Base-by-base conservation (phyloP, 2,797 vertebrate genomes). In the Microctenopoma lineatum region DNA sequence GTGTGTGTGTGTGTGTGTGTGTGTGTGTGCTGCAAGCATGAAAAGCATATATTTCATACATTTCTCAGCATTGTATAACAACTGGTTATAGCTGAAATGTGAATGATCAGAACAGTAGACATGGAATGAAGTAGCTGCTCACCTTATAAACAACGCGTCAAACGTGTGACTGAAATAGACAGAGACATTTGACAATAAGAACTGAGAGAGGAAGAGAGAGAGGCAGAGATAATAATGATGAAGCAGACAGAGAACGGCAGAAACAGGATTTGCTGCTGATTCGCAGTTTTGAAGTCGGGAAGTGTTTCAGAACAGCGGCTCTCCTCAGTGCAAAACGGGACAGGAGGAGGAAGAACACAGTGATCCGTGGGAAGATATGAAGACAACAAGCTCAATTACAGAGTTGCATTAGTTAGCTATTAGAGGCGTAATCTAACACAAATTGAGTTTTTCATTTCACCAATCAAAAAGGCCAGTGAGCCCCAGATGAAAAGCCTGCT, bases 241-340 rank as follows among this genome's bases (percentile, higher is more conserved):
- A 32, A 32, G 29, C 29, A 32, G 29, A 32, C 29, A 53, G 26
- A 59, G 3, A 44, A 16, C 57, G 39, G 15, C 27, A 44, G 27
- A 62, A 29, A 18, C 16, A 29, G 56, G 72, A 52, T 9, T 18
- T 27, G 29, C 12, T 53, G 13, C 13, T n/a, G 26, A 57, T n/a
- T 34, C 44, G 63, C 15, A 39, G 42, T 56, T 58, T 64, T 64
- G 13, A 62, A 51, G 26, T 67, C 36, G 66, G 34, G 57, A 12
- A 46, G 25, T 10, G 18, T 55, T 63, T 73, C 38, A 32, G 29
- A 32, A 45, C 45, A 46, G 38, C 62, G 29, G 16, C 18, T 5
- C 36, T 53, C 16, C 12, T 74, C 62, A 41, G 52, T 55, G 42
- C 2, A 1, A 60, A 50, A 66, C 32, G 29, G 10, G 15, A 2